A percentile compares a stretch with the other conserved stretches of the same genome.
phyloP scores from a whole-genome alignment of 2,888 invertebrate species.

The Catotricha subobsoleta region DNA sequence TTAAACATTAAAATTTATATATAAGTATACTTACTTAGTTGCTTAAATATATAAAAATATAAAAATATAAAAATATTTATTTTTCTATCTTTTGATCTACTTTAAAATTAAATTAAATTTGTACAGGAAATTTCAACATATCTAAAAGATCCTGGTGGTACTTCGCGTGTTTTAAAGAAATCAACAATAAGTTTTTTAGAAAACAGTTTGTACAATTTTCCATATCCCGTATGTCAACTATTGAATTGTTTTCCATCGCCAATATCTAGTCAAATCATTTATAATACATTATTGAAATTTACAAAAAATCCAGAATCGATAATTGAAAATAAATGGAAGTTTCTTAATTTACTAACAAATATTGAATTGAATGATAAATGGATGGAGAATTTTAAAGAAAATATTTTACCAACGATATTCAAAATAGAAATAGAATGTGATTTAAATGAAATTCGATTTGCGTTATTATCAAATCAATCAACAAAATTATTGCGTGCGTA shows the following conservation, averaged over 20 bases:
- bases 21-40: no score
- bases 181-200: not conserved
- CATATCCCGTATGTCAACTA: constrained; percentile 4
- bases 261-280: not conserved
- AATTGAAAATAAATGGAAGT: not conserved
- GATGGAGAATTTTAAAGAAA: not conserved
- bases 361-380: not conserved
- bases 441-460: not conserved
- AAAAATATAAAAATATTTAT: no score
- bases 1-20: no score
- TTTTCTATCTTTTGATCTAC: not conserved
- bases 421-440: not conserved
- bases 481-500: not conserved
- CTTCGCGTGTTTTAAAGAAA: not conserved
- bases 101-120: not conserved
- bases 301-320: not conserved
- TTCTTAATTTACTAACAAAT: not conserved
- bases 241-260: not conserved
- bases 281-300: not conserved
- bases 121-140: not conserved
- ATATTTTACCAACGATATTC: not conserved
- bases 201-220: not conserved
- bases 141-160: not conserved
- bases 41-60: no score
- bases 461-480: not conserved